Percentiles rank a stretch among this genome's conserved stretches.
Evolutionary conservation across 2,888 invertebrate genomes (phyloP).

Genomic region (Petrophora chlorosata): DNA sequence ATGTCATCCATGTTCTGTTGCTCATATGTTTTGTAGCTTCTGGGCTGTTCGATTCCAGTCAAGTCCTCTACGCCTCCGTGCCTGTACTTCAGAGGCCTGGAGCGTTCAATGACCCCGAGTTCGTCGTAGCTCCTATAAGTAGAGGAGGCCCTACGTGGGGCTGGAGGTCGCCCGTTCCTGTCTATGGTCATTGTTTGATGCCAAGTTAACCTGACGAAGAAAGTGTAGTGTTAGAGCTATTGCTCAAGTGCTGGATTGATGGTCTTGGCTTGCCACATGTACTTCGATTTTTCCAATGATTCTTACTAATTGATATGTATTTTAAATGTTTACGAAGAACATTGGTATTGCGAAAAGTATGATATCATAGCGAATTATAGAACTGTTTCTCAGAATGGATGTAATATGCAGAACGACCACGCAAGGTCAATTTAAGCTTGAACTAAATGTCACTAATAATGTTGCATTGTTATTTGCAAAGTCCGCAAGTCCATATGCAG

Average conservation of each 20-base stretch:
- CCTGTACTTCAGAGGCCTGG: slow-evolving; percentile 66
- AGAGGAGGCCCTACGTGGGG: slow-evolving; percentile 70
- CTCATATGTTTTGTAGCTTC: slow-evolving; percentile 58
- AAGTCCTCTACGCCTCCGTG: slow-evolving; percentile 75
- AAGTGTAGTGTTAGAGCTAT: slow-evolving; percentile 52
- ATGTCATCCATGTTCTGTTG: slow-evolving; percentile 71
- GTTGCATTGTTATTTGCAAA: slow-evolving; percentile 26
- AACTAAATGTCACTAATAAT: slow-evolving; percentile 28
- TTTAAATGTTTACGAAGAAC: no score
- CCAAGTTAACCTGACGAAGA: slow-evolving; percentile 65
- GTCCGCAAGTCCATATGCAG: slow-evolving; percentile 1
- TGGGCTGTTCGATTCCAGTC: slow-evolving; percentile 62
- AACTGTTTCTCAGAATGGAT: slow-evolving; percentile 24
- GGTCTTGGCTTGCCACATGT: slow-evolving; percentile 57
- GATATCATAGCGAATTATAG: slow-evolving; percentile 25
- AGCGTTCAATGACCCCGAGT: slow-evolving; percentile 68
- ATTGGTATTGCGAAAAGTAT: no score
- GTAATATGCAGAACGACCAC: slow-evolving; percentile 22
- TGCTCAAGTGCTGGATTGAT: slow-evolving; percentile 34
- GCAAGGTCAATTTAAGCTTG: slow-evolving; percentile 30
- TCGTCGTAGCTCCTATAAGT: slow-evolving; percentile 80
- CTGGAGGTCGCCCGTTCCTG: slow-evolving; percentile 71
- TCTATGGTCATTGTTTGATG: slow-evolving; percentile 72
- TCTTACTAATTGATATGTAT: no score
- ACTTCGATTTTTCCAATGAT: slow-evolving; percentile 6